phyloP scores from a whole-genome alignment of 2,888 invertebrate species.

The Labia minor region DNA sequence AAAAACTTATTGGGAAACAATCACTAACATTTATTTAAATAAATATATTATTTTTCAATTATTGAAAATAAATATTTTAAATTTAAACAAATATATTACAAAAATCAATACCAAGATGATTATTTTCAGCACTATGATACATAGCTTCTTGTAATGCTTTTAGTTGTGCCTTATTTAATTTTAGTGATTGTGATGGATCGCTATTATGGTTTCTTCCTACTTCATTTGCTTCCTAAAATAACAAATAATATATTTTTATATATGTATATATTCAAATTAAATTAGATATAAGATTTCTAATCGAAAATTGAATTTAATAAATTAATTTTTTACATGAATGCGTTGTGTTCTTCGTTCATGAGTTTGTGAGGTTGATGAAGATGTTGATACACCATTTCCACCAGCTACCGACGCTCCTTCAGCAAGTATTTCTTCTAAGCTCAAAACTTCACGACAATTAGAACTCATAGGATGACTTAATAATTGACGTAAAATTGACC shows the following conservation, averaged over 20 bases:
- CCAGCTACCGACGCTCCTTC: slow-evolving; percentile 51
- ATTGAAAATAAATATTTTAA: too few relatives aligned
- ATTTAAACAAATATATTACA: too few relatives aligned
- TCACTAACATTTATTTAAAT: too few relatives aligned
- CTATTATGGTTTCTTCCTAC: slow-evolving; percentile 24
- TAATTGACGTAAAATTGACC: slow-evolving; percentile 64
- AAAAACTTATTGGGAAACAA: too few relatives aligned
- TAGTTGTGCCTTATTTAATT: slow-evolving; percentile 68
- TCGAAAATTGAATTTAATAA: slow-evolving; percentile 2
- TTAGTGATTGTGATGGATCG: slow-evolving; percentile 35
- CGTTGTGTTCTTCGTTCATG: slow-evolving; percentile 28
- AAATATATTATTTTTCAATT: too few relatives aligned
- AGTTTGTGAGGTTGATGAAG: slow-evolving; percentile 20
- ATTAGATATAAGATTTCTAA: too few relatives aligned
- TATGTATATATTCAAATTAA: slow-evolving; percentile 18
- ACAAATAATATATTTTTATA: neutral
- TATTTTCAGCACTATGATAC: slow-evolving; percentile 88
- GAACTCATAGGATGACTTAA: slow-evolving; percentile 60
- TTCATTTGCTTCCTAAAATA: neutral
- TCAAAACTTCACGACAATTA: slow-evolving; percentile 61
- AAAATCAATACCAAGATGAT: slow-evolving; percentile 68
- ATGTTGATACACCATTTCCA: slow-evolving; percentile 27
- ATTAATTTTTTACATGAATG: slow-evolving; percentile 4
- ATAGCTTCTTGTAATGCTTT: slow-evolving; percentile 83
- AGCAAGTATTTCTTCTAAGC: slow-evolving; percentile 79